phyloP scores from a whole-genome alignment of 2,113 vertebrate species.

The Chunga burmeisteri region DNA sequence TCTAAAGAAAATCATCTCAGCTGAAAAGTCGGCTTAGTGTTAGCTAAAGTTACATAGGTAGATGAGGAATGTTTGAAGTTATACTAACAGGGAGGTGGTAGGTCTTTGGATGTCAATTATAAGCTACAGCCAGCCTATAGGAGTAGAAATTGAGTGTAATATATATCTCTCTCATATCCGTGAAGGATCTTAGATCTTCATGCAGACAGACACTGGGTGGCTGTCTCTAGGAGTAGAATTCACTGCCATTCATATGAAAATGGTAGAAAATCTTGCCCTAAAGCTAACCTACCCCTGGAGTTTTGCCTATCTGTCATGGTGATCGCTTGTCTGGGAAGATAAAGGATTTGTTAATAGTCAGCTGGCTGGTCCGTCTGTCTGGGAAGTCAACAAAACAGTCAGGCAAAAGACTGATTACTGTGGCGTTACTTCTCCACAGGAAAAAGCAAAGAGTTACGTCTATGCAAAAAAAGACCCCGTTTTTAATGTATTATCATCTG shows the following conservation, averaged over 20 bases:
- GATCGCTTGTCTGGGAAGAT: neutral
- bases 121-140: neutral
- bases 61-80: neutral
- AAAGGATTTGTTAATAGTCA: constrained; percentile 39
- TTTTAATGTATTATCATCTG: neutral
- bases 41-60: neutral
- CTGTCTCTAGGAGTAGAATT: constrained; percentile 4
- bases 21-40: neutral
- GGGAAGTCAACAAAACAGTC: neutral
- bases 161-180: neutral
- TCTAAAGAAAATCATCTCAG: neutral
- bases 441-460: neutral
- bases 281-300: constrained; percentile 49
- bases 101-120: neutral
- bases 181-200: neutral
- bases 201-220: neutral
- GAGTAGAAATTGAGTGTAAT: neutral
- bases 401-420: neutral
- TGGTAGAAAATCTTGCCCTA: constrained; percentile 55
- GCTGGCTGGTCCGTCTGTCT: neutral
- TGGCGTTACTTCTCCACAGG: neutral
- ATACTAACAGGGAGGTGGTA: neutral
- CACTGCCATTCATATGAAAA: constrained; percentile 47
- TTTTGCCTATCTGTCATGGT: constrained; percentile 27
- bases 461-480: neutral